Evolutionary conservation across 2,888 invertebrate genomes (phyloP).

Genomic region (Melinopterus prodromus): DNA sequence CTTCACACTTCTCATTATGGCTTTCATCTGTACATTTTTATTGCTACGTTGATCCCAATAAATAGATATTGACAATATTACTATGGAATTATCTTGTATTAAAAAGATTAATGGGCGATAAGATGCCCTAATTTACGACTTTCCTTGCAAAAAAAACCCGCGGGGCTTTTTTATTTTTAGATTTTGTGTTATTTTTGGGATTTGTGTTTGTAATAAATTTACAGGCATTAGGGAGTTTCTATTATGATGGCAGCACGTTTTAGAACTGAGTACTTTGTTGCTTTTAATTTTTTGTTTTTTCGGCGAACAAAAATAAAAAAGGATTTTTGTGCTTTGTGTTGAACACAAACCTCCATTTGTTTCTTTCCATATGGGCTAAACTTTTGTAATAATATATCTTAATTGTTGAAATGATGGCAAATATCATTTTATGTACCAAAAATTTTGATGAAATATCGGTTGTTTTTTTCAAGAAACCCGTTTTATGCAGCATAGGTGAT

Average conservation of each 20-base stretch:
- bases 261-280: too few relatives aligned
- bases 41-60: background rate
- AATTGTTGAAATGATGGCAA: too few relatives aligned
- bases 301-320: too few relatives aligned
- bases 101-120: background rate
- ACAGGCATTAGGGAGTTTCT: background rate
- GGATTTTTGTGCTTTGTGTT: too few relatives aligned
- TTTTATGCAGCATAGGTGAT: too few relatives aligned
- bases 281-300: too few relatives aligned
- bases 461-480: too few relatives aligned
- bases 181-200: background rate
- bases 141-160: background rate
- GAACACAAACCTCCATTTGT: too few relatives aligned
- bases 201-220: background rate
- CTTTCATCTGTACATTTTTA: background rate
- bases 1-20: background rate
- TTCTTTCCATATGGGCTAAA: too few relatives aligned
- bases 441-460: too few relatives aligned
- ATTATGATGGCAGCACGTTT: background rate
- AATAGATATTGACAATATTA: background rate
- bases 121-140: background rate
- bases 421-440: too few relatives aligned
- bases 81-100: background rate
- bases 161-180: background rate
- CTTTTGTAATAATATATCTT: too few relatives aligned